These are phyloP conservation scores for Ramazzottius varieornatus DNA, from an alignment of 2,888 invertebrate genomes.

Conservation along the genomic window DNA sequence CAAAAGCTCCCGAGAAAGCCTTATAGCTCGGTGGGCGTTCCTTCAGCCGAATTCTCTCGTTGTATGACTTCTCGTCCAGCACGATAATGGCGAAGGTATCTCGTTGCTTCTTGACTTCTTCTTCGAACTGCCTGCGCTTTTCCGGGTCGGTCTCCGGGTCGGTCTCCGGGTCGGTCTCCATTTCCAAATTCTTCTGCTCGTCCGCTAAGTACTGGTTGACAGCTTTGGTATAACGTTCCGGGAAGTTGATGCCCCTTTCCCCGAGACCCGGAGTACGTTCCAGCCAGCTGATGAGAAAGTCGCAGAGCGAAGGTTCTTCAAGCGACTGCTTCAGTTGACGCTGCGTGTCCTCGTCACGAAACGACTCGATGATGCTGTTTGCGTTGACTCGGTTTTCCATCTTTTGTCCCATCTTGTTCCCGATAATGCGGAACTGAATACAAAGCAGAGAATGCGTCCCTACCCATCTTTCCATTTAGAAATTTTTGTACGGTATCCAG, in stretches of 20 bases:
- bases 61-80: slow-evolving; percentile 27
- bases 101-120: slow-evolving; percentile 31
- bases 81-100: slow-evolving; percentile 12
- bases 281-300: slow-evolving; percentile 51
- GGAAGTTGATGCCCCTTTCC: slow-evolving; percentile 60
- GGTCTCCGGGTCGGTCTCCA: too few species aligned
- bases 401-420: slow-evolving; percentile 49
- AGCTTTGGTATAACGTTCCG: slow-evolving; percentile 52
- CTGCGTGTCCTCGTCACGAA: slow-evolving; percentile 40
- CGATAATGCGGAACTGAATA: slow-evolving; percentile 75
- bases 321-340: slow-evolving; percentile 40
- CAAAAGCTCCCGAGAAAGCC: slow-evolving; percentile 81
- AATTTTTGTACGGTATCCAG: too few species aligned
- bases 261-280: slow-evolving; percentile 78
- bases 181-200: slow-evolving; percentile 15
- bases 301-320: slow-evolving; percentile 52
- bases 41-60: background rate
- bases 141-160: slow-evolving; percentile 35
- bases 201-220: slow-evolving; percentile 34
- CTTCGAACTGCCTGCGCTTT: slow-evolving; percentile 29
- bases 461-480: too few species aligned
- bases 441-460: too few species aligned
- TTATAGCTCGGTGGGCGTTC: slow-evolving; percentile 63
- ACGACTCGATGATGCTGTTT: slow-evolving; percentile 43
- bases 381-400: slow-evolving; percentile 63